Base-by-base conservation (phyloP, 1,140 invertebrate genomes). In the Ceratina australensis region DNA sequence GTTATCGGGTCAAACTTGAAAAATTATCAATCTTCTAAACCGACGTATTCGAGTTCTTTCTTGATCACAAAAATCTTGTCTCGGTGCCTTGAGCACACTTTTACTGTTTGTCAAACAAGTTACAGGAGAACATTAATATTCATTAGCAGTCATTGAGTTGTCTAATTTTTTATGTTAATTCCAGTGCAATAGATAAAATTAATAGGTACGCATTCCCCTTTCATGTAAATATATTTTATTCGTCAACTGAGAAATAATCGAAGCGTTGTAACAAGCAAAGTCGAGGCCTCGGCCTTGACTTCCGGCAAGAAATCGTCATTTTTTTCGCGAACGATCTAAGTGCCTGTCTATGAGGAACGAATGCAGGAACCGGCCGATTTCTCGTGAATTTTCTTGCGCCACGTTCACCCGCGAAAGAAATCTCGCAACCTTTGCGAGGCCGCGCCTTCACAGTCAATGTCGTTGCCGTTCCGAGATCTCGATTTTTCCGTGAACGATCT, bases 221-320 rank as follows among this genome's bases (percentile, higher is more conserved):
- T n/a, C n/a, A n/a, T n/a, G n/a, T n/a, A n/a, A n/a, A n/a, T 42
- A 42, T 3, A 42, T 42, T 54, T 54, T 54, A n/a, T 54, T 18
- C 52, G 52, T n/a, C 15, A 54, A 18, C 0, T 54, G 52, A 61
- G 65, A 59, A 71, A 54, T 20, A 1, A n/a, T 42, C 47, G 24
- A 4, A 15, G n/a, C 75, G 57, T 79, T 79, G 61, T 82, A 71
- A 64, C 72, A 22, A 76, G 61, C 83, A 85, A 85, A 84, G 83
- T 85, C 83, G 82, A 82, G 83, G 83, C 50, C 82, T 16, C n/a
- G 16, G 52, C 74, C 82, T 61, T 78, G 67, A 76, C 63, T 85
- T 79, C 79, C 72, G 50, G 26, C 65, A 66, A 84, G 82, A 81
- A 84, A 84, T 73, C 67, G 49, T 22, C 26, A 20, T 60, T 63